phyloP scores from a whole-genome alignment of 2,888 invertebrate species.

The Baronia brevicornis region DNA sequence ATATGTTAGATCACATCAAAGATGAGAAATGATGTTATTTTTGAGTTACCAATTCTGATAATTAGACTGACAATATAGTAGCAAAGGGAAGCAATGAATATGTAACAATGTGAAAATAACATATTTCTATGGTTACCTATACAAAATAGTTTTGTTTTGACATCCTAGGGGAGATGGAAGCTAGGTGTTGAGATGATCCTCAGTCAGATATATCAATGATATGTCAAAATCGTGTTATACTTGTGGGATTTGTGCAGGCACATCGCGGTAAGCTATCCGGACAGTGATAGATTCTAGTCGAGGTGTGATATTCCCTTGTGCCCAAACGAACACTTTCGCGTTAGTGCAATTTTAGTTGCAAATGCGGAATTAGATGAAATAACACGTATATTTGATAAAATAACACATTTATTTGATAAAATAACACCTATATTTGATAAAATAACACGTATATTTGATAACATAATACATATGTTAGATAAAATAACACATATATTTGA shows the following conservation, averaged over 20 bases:
- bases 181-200: conserved; percentile 63
- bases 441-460: no score
- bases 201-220: conserved; percentile 66
- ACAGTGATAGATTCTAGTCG: conserved; percentile 60
- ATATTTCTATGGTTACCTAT: conserved; percentile 21
- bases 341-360: conserved; percentile 15
- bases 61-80: no score
- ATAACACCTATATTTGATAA: no score
- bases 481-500: no score
- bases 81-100: conserved; percentile 21
- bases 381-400: conserved; percentile 5
- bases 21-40: no score
- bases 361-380: conserved; percentile 11
- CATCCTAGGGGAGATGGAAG: conserved; percentile 41
- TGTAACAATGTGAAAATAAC: background rate
- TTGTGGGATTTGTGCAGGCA: conserved; percentile 59
- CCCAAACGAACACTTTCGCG: conserved; percentile 3
- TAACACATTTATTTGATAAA: no score
- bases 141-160: conserved; percentile 33
- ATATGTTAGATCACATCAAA: no score
- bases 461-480: no score
- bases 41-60: no score
- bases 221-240: conserved; percentile 69
- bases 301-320: conserved; percentile 22
- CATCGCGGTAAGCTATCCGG: conserved; percentile 45